phyloP scores from a whole-genome alignment of 2,888 invertebrate genomes.

The Salpingus planirostris region DNA sequence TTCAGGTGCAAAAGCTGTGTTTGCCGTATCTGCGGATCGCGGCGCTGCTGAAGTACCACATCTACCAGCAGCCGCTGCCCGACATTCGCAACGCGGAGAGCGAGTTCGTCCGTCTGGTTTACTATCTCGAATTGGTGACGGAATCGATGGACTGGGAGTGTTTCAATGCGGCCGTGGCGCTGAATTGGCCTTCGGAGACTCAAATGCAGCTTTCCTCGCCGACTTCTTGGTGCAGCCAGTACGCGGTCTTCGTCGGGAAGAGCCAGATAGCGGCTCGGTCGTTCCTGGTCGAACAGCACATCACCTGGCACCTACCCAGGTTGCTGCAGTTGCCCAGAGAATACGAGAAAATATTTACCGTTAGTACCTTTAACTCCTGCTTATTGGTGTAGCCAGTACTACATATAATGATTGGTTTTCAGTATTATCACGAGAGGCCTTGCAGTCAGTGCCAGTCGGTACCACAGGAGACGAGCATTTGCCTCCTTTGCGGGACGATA shows the following conservation, averaged over 20 bases:
- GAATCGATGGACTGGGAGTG: slow-evolving; percentile 57
- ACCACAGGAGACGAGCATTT: slow-evolving; percentile 86
- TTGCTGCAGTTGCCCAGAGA: slow-evolving; percentile 78
- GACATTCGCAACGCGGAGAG: slow-evolving; percentile 53
- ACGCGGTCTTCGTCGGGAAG: slow-evolving; percentile 47
- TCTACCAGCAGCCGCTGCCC: slow-evolving; percentile 69
- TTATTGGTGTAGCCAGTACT: slow-evolving; percentile 7
- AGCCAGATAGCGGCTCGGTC: slow-evolving; percentile 56
- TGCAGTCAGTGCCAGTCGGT: slow-evolving; percentile 84
- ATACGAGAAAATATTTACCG: slow-evolving; percentile 86
- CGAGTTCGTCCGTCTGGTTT: slow-evolving; percentile 70
- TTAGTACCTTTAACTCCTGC: no score
- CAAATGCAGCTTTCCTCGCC: slow-evolving; percentile 45
- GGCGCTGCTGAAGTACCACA: slow-evolving; percentile 62
- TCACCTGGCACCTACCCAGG: slow-evolving; percentile 71
- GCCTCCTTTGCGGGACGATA: slow-evolving; percentile 85
- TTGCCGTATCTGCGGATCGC: slow-evolving; percentile 79
- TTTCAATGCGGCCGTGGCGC: slow-evolving; percentile 55
- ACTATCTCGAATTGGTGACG: slow-evolving; percentile 67
- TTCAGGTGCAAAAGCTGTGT: slow-evolving; percentile 71
- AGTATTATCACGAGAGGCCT: slow-evolving; percentile 85
- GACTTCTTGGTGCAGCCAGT: slow-evolving; percentile 60
- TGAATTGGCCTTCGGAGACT: slow-evolving; percentile 50
- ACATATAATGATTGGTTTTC: slow-evolving; percentile 19
- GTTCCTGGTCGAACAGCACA: slow-evolving; percentile 64